Conservation (phyloP, 2,113 vertebrate genomes). For the Myrmecobius fasciatus region DNA sequence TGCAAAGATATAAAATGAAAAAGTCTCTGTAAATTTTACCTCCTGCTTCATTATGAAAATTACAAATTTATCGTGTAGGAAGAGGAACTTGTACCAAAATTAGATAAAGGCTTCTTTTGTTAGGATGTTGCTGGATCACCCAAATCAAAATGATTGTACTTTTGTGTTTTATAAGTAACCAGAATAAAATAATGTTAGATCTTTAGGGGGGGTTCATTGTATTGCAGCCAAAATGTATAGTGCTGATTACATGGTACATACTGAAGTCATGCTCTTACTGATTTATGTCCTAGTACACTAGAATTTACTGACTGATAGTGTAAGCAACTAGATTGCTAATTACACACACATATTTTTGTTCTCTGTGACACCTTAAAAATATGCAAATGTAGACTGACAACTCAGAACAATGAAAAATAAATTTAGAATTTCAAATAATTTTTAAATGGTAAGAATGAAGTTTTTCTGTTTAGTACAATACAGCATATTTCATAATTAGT, state of each 20-base stretch:
- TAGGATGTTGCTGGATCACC: conserved; percentile 64
- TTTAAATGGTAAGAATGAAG: conserved; percentile 15
- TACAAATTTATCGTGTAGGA: conserved; percentile 63
- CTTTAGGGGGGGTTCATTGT: conserved; percentile 78
- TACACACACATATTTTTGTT: conserved; percentile 71
- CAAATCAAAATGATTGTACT: conserved; percentile 75
- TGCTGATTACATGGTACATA: conserved; percentile 80
- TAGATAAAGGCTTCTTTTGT: conserved; percentile 79
- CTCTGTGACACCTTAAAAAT: conserved; percentile 69
- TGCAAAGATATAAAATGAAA: conserved; percentile 44
- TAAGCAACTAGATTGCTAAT: conserved; percentile 78
- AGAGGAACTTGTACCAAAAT: conserved; percentile 73
- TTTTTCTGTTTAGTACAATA: conserved; percentile 15
- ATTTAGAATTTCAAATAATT: conserved; percentile 65
- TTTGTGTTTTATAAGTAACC: conserved; percentile 84
- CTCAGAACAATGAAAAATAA: conserved; percentile 55
- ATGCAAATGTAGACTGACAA: conserved; percentile 48
- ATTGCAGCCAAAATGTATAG: conserved; percentile 75
- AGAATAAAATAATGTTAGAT: conserved; percentile 80
- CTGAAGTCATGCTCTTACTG: conserved; percentile 80
- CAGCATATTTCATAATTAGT: conserved; percentile 70
- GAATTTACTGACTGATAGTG: conserved; percentile 78
- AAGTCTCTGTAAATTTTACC: conserved; percentile 54
- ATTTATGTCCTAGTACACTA: conserved; percentile 82
- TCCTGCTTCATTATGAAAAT: conserved; percentile 69